Evolutionary conservation across 2,888 invertebrate species (phyloP).

Genomic region (Drymonia ruficornis): DNA sequence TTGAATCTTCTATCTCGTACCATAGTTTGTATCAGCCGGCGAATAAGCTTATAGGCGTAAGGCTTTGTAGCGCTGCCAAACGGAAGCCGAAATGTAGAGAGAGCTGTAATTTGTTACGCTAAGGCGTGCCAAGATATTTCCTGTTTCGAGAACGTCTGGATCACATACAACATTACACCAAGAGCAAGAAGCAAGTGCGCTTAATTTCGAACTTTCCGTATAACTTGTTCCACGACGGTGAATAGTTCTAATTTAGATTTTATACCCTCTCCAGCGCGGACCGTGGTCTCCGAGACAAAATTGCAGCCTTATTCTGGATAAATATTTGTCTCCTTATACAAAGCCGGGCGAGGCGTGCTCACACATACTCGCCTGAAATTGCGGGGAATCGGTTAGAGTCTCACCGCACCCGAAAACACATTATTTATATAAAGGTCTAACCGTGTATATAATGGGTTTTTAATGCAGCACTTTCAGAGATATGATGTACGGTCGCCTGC

Average conservation of each 20-base stretch:
- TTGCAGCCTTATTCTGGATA: slow-evolving; percentile 32
- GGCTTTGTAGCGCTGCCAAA: slow-evolving; percentile 8
- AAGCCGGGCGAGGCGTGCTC: slow-evolving; percentile 38
- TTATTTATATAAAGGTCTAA: too few relatives aligned
- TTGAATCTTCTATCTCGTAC: too few relatives aligned
- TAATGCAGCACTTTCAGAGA: slow-evolving; percentile 17
- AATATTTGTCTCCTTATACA: slow-evolving; percentile 40
- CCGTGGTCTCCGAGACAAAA: slow-evolving; percentile 15
- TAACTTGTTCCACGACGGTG: slow-evolving; percentile 25
- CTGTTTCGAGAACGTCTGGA: slow-evolving; percentile 17
- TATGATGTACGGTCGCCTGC: slow-evolving; percentile 8
- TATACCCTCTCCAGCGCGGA: slow-evolving; percentile 14
- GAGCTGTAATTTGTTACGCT: slow-evolving; percentile 25
- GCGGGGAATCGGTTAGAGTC: slow-evolving; percentile 23
- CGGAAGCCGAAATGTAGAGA: slow-evolving; percentile 15
- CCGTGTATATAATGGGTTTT: slow-evolving; percentile 26
- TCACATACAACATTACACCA: slow-evolving; percentile 27
- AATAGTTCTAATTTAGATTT: slow-evolving; percentile 38
- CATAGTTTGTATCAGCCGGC: slow-evolving; percentile 7
- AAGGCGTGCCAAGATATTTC: slow-evolving; percentile 34
- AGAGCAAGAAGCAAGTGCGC: slow-evolving; percentile 17
- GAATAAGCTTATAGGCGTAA: slow-evolving; percentile 6
- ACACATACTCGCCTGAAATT: slow-evolving; percentile 34
- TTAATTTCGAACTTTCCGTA: slow-evolving; percentile 31
- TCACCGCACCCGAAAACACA: not conserved